Evolutionary conservation across 2,113 vertebrate genomes (phyloP), one percentile per base, ranked within the genome.

Genomic region (Serinus canaria): DNA sequence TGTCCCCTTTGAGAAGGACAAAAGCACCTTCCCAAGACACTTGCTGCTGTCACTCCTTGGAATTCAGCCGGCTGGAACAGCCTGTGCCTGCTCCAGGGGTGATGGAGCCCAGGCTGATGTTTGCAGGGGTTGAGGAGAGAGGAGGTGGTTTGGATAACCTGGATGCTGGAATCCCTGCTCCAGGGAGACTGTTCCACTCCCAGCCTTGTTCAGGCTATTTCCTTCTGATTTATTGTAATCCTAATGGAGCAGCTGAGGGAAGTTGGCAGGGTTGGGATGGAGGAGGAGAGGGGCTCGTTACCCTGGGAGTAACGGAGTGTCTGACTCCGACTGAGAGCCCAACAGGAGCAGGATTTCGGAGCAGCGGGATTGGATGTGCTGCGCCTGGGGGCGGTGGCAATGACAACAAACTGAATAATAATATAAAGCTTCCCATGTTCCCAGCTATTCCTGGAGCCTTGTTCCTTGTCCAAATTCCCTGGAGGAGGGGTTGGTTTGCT

Each of bases 261-360:
- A 73, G 16, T 31, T 41, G 83, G 72, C 73, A 93, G 73, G 46
- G 53, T 6, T 69, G 68, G 55, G 56, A 3, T 11, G 46, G 63
- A 68, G 77, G 88, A 91, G 89, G 88, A 89, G 92, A 91, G 47
- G 78, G 77, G 52, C 50, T 94, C 4, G 5, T 83, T 89, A 27
- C 44, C 49, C 43, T 3, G 6, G 66, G 75, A 44, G 31, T 69
- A 77, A 74, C 10, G 0, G 83, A 39, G 35, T 11, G 10, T 25
- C 68, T 63, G 92, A 53, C 27, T 92, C 69, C 3, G 17, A 4
- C 43, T 37, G 66, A 69, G 85, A 83, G 68, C 63, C 44, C 25
- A 60, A 63, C 27, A 30, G 67, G 87, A 90, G 89, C 37, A 20
- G 73, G 46, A 21, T 25, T 56, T 17, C 1, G 16, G 92, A 92